Evolutionary conservation across 2,113 vertebrate genomes (phyloP).

Genomic region (Callionymus lyra): DNA sequence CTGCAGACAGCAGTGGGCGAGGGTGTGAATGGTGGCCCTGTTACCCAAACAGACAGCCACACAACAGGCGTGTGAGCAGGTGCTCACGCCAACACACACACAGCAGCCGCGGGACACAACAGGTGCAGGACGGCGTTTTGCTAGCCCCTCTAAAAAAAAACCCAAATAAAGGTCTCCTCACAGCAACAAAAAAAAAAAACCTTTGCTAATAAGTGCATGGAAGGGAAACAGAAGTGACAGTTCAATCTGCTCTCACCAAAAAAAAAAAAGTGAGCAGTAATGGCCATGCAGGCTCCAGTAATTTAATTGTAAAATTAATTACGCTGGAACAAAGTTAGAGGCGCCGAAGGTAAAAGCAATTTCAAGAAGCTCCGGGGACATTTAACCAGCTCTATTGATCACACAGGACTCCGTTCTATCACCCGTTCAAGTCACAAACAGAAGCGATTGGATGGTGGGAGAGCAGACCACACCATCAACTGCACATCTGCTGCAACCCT

Average conservation of each 20-base stretch:
- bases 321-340: slow-evolving; percentile 12
- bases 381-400: slow-evolving; percentile 61
- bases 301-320: slow-evolving; percentile 35
- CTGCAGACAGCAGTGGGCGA: slow-evolving; percentile 53
- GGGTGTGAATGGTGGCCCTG: slow-evolving; percentile 64
- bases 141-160: slow-evolving; percentile 11
- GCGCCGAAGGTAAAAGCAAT: slow-evolving; percentile 41
- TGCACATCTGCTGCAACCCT: not conserved
- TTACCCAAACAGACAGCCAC: slow-evolving; percentile 63
- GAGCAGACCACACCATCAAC: too few relatives aligned
- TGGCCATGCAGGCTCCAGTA: slow-evolving; percentile 4
- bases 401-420: slow-evolving; percentile 50
- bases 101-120: slow-evolving; percentile 55
- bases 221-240: slow-evolving; percentile 15
- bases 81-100: slow-evolving; percentile 50
- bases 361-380: slow-evolving; percentile 28
- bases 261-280: slow-evolving; percentile 6
- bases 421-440: slow-evolving; percentile 40
- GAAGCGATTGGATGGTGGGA: not conserved
- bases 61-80: slow-evolving; percentile 65
- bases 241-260: slow-evolving; percentile 8
- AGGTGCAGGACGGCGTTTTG: slow-evolving; percentile 54
- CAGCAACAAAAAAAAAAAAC: too few relatives aligned
- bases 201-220: not conserved
- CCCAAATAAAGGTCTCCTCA: slow-evolving; percentile 23